Conservation (phyloP, 30 jellyfish, hydroid and myxozoan genomes). For the Catostylus mosaicus region DNA sequence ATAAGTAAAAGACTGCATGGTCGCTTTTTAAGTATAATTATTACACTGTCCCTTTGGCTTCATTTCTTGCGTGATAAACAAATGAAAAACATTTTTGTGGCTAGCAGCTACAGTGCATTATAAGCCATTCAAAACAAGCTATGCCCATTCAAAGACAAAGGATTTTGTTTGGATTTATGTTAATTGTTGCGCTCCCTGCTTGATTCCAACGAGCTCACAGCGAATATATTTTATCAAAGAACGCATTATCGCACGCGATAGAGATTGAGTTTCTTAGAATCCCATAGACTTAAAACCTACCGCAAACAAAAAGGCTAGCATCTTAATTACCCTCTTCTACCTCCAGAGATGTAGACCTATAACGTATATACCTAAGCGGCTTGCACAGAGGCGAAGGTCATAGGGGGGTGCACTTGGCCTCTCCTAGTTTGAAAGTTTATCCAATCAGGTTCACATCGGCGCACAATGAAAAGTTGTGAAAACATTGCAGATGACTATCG, state of each 20-base stretch:
- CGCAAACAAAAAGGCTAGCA: constrained; percentile 4
- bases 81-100: constrained; percentile 1
- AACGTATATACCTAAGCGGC: no score
- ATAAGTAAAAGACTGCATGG: no score
- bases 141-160: neutral
- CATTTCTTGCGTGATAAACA: neutral
- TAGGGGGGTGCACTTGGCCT: no score
- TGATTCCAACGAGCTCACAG: neutral
- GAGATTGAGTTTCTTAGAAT: neutral
- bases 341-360: no score
- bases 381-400: no score
- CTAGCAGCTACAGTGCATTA: neutral
- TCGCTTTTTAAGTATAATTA: no score
- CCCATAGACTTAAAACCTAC: neutral
- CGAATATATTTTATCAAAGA: neutral
- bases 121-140: neutral
- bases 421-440: no score
- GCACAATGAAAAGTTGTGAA: no score
- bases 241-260: constrained; percentile 8
- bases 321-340: neutral
- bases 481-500: no score
- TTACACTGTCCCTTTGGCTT: neutral
- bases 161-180: neutral
- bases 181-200: neutral
- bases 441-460: no score